Evolutionary conservation across 2,888 invertebrate genomes (phyloP).

Genomic region (Trimorus sp.): DNA sequence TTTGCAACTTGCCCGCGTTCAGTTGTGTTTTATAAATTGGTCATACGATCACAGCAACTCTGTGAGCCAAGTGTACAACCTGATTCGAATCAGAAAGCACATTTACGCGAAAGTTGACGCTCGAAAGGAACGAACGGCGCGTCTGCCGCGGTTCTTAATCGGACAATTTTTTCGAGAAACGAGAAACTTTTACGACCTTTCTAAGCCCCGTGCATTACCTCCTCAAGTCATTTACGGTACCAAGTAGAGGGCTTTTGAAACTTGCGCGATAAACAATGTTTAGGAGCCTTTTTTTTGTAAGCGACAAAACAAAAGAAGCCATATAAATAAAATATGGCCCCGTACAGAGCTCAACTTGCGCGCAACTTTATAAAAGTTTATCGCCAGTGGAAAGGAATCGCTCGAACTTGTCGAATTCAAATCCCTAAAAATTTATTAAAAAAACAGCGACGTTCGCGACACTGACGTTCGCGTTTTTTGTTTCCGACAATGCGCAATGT

Average conservation of each 20-base stretch:
- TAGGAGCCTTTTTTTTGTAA: conserved; percentile 21
- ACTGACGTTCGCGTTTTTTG: no score
- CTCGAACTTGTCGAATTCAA: not conserved
- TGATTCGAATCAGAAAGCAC: no score
- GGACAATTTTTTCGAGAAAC: no score
- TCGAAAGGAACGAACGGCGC: no score
- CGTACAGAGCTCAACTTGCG: not conserved
- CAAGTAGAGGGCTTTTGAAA: conserved; percentile 23
- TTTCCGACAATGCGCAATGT: no score
- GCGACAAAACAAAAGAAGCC: conserved; percentile 20
- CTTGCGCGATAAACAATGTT: conserved; percentile 34
- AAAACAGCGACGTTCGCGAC: not conserved
- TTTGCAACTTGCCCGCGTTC: no score
- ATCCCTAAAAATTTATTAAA: not conserved
- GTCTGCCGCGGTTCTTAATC: no score
- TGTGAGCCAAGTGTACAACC: no score
- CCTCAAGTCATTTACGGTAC: conserved; percentile 18
- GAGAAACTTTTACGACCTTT: not conserved
- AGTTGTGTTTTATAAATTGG: no score
- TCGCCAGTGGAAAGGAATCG: not conserved
- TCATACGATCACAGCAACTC: no score
- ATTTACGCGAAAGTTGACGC: no score
- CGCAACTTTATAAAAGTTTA: conserved; percentile 30
- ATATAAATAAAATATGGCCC: conserved; percentile 31
- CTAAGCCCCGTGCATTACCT: conserved; percentile 13